Evolutionary conservation across 2,888 invertebrate genomes (phyloP).

Genomic region (Heliconius cydno): DNA sequence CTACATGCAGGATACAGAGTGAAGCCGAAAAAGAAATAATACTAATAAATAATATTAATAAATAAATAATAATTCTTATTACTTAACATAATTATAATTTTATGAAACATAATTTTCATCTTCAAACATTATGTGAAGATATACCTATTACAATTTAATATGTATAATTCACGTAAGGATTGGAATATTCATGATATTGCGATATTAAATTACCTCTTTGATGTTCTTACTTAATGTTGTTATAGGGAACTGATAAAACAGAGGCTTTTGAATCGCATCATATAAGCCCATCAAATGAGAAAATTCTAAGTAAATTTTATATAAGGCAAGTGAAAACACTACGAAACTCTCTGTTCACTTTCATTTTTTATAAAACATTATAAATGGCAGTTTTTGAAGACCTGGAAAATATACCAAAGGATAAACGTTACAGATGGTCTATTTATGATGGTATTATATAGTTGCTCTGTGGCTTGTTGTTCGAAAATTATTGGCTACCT

Average conservation of each 20-base stretch:
- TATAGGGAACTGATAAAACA: conserved; percentile 89
- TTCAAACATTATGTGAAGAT: background rate
- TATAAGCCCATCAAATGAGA: conserved; percentile 82
- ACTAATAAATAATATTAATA: too few species aligned
- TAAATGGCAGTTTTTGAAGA: conserved; percentile 83
- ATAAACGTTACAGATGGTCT: conserved; percentile 69
- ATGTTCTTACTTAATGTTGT: conserved; percentile 33
- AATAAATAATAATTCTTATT: too few species aligned
- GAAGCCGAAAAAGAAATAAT: too few species aligned
- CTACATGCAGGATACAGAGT: too few species aligned
- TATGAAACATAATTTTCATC: background rate
- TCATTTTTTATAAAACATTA: conserved; percentile 81
- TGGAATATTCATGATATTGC: conserved; percentile 13
- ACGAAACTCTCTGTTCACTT: conserved; percentile 90
- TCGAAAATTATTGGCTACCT: conserved; percentile 55
- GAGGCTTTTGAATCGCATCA: conserved; percentile 91
- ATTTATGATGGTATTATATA: conserved; percentile 61
- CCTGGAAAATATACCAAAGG: conserved; percentile 78
- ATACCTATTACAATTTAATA: background rate
- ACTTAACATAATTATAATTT: background rate
- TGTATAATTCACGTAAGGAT: background rate
- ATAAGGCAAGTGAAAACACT: conserved; percentile 85
- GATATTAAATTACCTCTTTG: background rate
- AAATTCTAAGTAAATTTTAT: conserved; percentile 83
- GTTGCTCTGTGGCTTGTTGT: conserved; percentile 59